Evolutionary conservation across 64 coral and sea anemone genomes (phyloP).

Genomic region (Catalaphyllia jardinei): DNA sequence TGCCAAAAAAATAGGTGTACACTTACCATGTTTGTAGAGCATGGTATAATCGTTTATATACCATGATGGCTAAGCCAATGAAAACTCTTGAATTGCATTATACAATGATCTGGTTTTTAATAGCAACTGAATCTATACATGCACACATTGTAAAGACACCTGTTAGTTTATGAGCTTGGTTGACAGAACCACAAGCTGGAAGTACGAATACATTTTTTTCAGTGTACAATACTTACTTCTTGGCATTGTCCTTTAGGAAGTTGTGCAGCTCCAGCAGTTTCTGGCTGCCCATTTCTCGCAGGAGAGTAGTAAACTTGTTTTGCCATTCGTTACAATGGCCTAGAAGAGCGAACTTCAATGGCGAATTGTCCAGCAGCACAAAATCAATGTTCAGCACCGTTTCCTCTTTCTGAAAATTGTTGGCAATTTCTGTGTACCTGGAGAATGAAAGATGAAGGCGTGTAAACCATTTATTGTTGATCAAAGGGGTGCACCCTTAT

Average conservation of each 20-base stretch:
- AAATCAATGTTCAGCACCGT: slow-evolving; percentile 98
- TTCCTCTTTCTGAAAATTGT: slow-evolving; percentile 98
- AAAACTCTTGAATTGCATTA: too few relatives aligned
- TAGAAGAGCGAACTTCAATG: slow-evolving; percentile 93
- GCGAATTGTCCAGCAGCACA: slow-evolving; percentile 94
- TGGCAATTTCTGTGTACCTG: slow-evolving; percentile 98
- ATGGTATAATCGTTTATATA: too few relatives aligned
- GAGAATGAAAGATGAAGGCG: neutral
- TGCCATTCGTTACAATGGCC: slow-evolving; percentile 99
- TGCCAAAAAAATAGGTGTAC: too few relatives aligned
- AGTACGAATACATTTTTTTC: neutral
- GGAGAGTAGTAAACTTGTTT: slow-evolving; percentile 94
- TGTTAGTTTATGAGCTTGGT: too few relatives aligned
- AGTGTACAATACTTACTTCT: slow-evolving; percentile 76
- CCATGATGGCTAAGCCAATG: too few relatives aligned
- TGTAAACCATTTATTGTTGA: neutral
- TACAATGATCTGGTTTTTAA: too few relatives aligned
- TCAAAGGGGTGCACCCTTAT: too few relatives aligned
- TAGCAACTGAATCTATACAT: too few relatives aligned
- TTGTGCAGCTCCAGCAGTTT: slow-evolving; percentile 87
- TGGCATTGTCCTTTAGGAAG: slow-evolving; percentile 94
- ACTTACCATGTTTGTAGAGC: too few relatives aligned
- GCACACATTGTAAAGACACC: too few relatives aligned
- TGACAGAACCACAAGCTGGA: neutral
- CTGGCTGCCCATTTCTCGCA: slow-evolving; percentile 96